Percentiles rank a stretch among this genome's conserved stretches.
Evolutionary conservation across 2,797 vertebrate species (phyloP).

Genomic region (Megaceryle alcyon): DNA sequence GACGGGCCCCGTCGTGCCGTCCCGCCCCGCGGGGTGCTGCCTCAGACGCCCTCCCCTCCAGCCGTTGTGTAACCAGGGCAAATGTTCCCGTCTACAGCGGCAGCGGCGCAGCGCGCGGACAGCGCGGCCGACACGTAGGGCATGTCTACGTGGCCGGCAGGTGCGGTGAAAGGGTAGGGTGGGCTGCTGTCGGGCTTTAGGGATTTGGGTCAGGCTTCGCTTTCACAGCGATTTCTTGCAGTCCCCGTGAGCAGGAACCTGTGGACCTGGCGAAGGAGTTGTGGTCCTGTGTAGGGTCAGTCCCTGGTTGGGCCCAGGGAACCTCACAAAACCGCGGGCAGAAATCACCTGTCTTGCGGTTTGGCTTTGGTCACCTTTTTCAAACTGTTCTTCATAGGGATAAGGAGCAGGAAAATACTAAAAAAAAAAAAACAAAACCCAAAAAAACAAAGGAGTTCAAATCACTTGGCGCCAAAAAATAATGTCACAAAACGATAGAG

Average conservation of each 20-base stretch:
- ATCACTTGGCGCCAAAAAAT: background rate
- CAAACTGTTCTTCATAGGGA: background rate
- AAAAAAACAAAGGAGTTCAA: background rate
- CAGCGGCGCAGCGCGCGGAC: background rate
- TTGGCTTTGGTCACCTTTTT: background rate
- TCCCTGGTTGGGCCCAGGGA: background rate
- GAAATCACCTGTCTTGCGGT: background rate
- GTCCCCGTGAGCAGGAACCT: background rate
- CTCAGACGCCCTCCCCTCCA: background rate
- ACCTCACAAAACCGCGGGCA: accelerated
- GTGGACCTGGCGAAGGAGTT: accelerated
- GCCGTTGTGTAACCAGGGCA: background rate
- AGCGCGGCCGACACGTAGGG: background rate
- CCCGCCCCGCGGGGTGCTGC: too few species aligned
- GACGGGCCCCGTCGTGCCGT: too few species aligned
- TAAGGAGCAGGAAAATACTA: background rate
- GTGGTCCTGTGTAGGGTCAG: background rate
- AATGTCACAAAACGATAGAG: background rate
- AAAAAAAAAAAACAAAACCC: background rate
- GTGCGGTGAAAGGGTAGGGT: background rate
- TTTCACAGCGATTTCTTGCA: background rate
- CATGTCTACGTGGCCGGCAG: too few species aligned
- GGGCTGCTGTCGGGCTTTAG: background rate
- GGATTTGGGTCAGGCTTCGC: background rate
- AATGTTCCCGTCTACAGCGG: background rate